Base-by-base conservation (phyloP, 2,888 invertebrate species). In the Monopis laevigella region DNA sequence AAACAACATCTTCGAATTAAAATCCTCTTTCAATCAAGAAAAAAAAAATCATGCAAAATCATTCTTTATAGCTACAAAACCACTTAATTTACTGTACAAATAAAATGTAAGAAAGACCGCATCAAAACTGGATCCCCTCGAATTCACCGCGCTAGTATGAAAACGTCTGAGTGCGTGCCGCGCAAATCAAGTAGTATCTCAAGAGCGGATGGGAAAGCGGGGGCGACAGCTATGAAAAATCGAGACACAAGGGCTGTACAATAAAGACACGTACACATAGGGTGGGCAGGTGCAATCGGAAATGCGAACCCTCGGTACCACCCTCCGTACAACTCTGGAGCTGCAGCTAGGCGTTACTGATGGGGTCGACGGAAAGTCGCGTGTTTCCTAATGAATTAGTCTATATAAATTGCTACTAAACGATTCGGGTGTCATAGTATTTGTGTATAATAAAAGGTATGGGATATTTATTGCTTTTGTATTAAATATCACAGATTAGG, bases 101-200 rank as follows among this genome's bases (percentile, higher is more conserved):
- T n/a, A n/a, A n/a, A n/a, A n/a, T n/a, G n/a, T n/a, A n/a, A n/a
- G n/a, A n/a, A n/a, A n/a, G n/a, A n/a, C n/a, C n/a, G n/a, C n/a
- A n/a, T n/a, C n/a, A n/a, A n/a, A n/a, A n/a, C n/a, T n/a, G n/a
- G n/a, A n/a, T n/a, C n/a, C n/a, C n/a, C n/a, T n/a, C n/a, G n/a
- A n/a, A n/a, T n/a, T n/a, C n/a, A n/a, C n/a, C n/a, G n/a, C n/a
- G n/a, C n/a, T n/a, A n/a, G n/a, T n/a, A 43, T 43, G 62, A 61
- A 58, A 59, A 59, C 56, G 66, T 65, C 66, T 64, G 58, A 54
- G 53, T 65, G 73, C 77, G 77, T 77, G 77, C 75, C 67, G 64
- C 55, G 75, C 69, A 78, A 78, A 80, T 80, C 75, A 77, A 78
- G 77, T 75, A 64, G 63, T 67, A 19, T 28, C 27, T 72, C 64